Evolutionary conservation across 2,113 vertebrate genomes (phyloP).

Genomic region (Platycercus adscitus): DNA sequence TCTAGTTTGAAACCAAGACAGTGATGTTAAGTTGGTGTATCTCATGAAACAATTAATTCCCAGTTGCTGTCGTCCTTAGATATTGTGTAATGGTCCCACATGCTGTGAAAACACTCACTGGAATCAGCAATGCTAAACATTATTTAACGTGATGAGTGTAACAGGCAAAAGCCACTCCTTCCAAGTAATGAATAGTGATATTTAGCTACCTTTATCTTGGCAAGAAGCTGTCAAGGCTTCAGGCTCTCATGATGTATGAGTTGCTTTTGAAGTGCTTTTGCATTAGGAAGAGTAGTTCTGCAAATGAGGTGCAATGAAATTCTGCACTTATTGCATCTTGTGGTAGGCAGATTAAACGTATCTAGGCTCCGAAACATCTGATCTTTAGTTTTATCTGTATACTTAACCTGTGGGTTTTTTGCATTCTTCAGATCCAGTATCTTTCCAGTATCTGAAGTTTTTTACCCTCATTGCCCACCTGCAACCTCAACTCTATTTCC

Average conservation of each 20-base stretch:
- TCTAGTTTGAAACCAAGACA: background rate
- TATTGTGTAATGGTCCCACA: background rate
- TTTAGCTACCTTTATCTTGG: conserved; percentile 11
- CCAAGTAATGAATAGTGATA: background rate
- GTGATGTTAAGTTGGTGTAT: background rate
- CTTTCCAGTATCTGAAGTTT: background rate
- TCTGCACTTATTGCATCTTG: background rate
- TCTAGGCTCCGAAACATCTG: background rate
- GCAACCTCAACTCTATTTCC: background rate
- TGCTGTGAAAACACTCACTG: background rate
- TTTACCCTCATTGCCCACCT: background rate
- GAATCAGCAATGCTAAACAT: background rate
- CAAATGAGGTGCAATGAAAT: background rate
- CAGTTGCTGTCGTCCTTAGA: background rate
- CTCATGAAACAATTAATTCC: background rate
- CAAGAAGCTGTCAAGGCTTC: background rate
- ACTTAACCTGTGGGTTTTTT: background rate
- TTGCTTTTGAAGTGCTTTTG: background rate
- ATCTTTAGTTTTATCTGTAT: background rate
- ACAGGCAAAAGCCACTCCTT: background rate
- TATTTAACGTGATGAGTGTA: background rate
- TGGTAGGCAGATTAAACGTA: background rate
- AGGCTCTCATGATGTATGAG: background rate
- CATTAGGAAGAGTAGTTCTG: background rate
- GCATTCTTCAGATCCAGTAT: background rate